A percentile compares a stretch with the other conserved stretches of the same genome.
These are phyloP conservation scores for Phylloscopus whistleri DNA, from an alignment of 2,113 vertebrate genomes.

Conservation along the genomic window DNA sequence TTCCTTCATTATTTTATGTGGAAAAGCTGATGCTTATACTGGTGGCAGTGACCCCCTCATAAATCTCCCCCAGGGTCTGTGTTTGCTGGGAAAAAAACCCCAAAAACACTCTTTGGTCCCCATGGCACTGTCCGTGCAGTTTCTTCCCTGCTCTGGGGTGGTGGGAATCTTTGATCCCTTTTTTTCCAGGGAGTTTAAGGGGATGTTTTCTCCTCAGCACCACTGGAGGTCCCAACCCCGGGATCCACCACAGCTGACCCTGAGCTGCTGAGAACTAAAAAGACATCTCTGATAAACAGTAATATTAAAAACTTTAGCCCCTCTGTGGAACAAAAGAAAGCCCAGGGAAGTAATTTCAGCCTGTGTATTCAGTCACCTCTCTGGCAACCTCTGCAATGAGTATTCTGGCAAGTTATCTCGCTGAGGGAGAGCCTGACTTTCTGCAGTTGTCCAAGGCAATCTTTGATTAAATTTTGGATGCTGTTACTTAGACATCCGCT, in stretches of 20 bases:
- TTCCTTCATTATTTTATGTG: background rate
- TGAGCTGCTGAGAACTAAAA: fast-evolving
- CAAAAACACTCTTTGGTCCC: fast-evolving
- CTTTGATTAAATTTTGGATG: conserved; percentile 57
- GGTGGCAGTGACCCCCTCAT: fast-evolving
- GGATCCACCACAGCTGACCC: background rate
- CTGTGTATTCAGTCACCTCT: conserved; percentile 41
- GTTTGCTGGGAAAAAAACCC: background rate
- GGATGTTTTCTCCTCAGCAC: background rate
- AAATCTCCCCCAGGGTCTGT: background rate
- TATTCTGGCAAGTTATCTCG: conserved; percentile 24
- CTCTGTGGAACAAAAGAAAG: conserved; percentile 14
- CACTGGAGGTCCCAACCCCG: background rate
- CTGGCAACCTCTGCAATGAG: conserved; percentile 51
- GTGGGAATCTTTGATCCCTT: too few species aligned
- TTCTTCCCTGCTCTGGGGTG: background rate
- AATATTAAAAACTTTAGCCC: conserved; percentile 21
- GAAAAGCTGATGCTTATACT: background rate
- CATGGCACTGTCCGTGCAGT: fast-evolving
- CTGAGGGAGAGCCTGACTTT: conserved; percentile 40
- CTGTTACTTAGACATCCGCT: conserved; percentile 40
- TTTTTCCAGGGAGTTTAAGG: background rate
- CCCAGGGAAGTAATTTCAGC: conserved; percentile 45
- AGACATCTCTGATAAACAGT: background rate
- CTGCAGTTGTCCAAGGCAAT: conserved; percentile 45